Conservation (phyloP, 2,113 vertebrate species). For the Mesitornis unicolor region DNA sequence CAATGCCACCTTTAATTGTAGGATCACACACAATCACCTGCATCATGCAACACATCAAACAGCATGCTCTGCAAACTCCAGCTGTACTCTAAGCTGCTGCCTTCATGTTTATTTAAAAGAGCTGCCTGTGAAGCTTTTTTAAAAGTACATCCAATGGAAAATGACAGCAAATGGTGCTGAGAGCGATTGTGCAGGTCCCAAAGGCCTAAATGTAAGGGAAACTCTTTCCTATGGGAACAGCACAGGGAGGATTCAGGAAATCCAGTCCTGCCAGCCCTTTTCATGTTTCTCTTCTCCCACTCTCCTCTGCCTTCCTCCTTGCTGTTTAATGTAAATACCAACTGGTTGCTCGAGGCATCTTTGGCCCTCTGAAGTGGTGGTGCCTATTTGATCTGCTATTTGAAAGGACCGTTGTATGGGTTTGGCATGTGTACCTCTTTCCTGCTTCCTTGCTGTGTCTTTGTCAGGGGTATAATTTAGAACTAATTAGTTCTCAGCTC, state of each 20-base stretch:
- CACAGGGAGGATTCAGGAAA: neutral
- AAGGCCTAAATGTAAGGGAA: neutral
- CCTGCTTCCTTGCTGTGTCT: neutral
- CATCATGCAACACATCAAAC: neutral
- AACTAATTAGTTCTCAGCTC: slow-evolving; percentile 49
- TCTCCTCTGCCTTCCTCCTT: neutral
- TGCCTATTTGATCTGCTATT: neutral
- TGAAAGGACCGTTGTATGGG: neutral
- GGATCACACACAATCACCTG: neutral
- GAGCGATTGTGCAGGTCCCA: neutral
- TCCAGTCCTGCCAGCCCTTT: neutral
- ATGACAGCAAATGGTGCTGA: neutral
- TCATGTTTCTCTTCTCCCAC: neutral
- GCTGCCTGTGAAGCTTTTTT: neutral
- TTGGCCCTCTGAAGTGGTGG: neutral
- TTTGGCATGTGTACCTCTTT: neutral
- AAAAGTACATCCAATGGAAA: neutral
- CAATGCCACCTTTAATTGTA: neutral
- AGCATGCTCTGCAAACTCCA: neutral
- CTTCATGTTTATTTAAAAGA: slow-evolving; percentile 29
- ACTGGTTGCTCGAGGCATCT: neutral
- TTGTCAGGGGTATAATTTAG: slow-evolving; percentile 23
- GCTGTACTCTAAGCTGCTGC: neutral
- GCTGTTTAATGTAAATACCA: slow-evolving; percentile 9
- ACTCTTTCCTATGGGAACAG: neutral